Conservation (phyloP, 2,888 invertebrate species). For the Thymelicus acteon region DNA sequence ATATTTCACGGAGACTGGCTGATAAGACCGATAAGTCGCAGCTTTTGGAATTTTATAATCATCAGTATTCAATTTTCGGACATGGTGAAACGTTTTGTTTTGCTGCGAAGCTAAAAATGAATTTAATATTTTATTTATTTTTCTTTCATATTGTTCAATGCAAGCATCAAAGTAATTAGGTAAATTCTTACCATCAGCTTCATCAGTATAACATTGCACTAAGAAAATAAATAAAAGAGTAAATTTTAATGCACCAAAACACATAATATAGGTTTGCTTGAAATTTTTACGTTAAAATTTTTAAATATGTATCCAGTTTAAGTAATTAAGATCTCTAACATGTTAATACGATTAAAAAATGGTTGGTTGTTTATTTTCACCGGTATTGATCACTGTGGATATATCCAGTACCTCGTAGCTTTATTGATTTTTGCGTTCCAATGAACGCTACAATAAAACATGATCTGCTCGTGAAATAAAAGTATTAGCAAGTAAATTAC, state of each 20-base stretch:
- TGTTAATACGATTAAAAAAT: slow-evolving; percentile 19
- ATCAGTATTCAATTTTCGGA: slow-evolving; percentile 59
- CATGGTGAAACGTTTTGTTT: slow-evolving; percentile 67
- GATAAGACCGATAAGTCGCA: slow-evolving; percentile 65
- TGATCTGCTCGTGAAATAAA: too few relatives aligned
- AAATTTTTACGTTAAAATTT: slow-evolving; percentile 4
- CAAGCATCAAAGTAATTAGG: slow-evolving; percentile 1
- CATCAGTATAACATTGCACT: slow-evolving; percentile 47
- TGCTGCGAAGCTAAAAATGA: slow-evolving; percentile 59
- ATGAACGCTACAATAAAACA: slow-evolving; percentile 35
- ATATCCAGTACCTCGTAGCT: slow-evolving; percentile 1
- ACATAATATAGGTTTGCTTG: slow-evolving; percentile 14
- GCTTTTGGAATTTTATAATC: slow-evolving; percentile 64
- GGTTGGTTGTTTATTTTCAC: slow-evolving; percentile 48
- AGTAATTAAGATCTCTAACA: neutral
- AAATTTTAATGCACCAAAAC: slow-evolving; percentile 16
- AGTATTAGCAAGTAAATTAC: too few relatives aligned
- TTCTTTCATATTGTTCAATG: neutral
- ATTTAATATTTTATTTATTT: too few relatives aligned
- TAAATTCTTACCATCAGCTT: slow-evolving; percentile 50
- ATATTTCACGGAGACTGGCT: slow-evolving; percentile 69
- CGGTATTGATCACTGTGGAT: slow-evolving; percentile 42
- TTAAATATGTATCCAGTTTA: neutral
- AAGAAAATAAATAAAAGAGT: slow-evolving; percentile 14
- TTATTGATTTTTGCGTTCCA: slow-evolving; percentile 47